Percentiles rank a stretch among this genome's conserved stretches.
Evolutionary conservation across 2,797 vertebrate genomes (phyloP).

Genomic region (Girardinus metallicus): DNA sequence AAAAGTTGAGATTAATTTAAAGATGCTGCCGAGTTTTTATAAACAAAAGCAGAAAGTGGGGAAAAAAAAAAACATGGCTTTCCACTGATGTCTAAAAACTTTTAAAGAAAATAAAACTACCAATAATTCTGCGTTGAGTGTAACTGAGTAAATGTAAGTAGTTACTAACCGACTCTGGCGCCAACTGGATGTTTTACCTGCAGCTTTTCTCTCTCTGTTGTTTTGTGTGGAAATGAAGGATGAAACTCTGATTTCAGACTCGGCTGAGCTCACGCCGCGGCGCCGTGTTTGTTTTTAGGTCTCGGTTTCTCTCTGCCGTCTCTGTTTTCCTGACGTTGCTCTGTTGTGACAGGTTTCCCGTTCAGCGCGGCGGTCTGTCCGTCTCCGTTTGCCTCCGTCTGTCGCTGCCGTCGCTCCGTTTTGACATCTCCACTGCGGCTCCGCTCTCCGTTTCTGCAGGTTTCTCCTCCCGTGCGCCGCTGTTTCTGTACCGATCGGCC

Average conservation of each 20-base stretch:
- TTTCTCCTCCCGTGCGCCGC: constrained; percentile 32
- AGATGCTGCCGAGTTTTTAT: too few relatives aligned
- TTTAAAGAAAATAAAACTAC: too few relatives aligned
- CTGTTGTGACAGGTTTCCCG: constrained; percentile 63
- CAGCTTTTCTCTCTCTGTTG: too few relatives aligned
- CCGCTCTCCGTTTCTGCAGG: constrained; percentile 42
- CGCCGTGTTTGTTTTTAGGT: background rate
- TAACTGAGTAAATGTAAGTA: too few relatives aligned
- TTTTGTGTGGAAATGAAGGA: background rate
- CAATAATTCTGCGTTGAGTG: too few relatives aligned
- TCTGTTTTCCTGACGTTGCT: constrained; percentile 31
- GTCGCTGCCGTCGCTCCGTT: constrained; percentile 51
- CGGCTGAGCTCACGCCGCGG: background rate
- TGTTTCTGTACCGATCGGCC: constrained; percentile 16
- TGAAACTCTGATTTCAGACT: background rate
- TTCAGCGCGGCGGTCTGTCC: constrained; percentile 25
- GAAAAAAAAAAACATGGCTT: too few relatives aligned
- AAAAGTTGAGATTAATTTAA: too few relatives aligned
- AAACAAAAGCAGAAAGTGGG: too few relatives aligned
- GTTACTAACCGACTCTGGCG: too few relatives aligned
- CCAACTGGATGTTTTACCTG: too few relatives aligned
- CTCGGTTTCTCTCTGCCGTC: constrained; percentile 13
- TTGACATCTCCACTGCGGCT: constrained; percentile 40
- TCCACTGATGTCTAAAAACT: too few relatives aligned
- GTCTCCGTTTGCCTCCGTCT: constrained; percentile 31